These are phyloP conservation scores for Salvelinus namaycush DNA, from an alignment of 2,113 vertebrate species.

Conservation along the genomic window DNA sequence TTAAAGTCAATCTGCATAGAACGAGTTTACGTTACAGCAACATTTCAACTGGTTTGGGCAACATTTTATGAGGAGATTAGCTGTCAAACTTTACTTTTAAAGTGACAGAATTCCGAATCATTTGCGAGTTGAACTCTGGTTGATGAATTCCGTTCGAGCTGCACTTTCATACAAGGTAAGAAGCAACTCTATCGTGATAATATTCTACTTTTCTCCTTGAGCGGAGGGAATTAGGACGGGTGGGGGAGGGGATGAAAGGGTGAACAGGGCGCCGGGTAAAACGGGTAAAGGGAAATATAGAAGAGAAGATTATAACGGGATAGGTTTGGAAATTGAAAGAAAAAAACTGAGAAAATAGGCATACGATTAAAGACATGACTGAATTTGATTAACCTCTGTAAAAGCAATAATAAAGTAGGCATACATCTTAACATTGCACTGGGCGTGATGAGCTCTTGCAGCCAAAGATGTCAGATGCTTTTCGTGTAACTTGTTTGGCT, in stretches of 20 bases:
- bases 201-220: not conserved
- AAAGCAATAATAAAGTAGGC: too few relatives aligned
- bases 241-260: slow-evolving; percentile 27
- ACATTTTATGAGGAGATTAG: not conserved
- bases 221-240: slow-evolving; percentile 37
- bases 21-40: not conserved
- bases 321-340: too few relatives aligned
- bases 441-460: too few relatives aligned
- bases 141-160: not conserved
- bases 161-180: not conserved
- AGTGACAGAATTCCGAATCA: not conserved
- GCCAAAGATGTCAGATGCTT: too few relatives aligned
- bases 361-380: not conserved
- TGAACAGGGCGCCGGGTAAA: slow-evolving; percentile 6
- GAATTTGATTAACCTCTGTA: too few relatives aligned
- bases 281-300: slow-evolving; percentile 1
- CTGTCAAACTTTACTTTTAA: not conserved
- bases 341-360: too few relatives aligned
- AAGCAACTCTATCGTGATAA: not conserved
- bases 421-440: too few relatives aligned
- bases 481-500: too few relatives aligned
- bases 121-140: not conserved
- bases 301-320: slow-evolving; percentile 49
- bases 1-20: slow-evolving; percentile 6
- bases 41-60: not conserved